A percentile compares a stretch with the other conserved stretches of the same genome.
phyloP scores from a whole-genome alignment of 2,888 invertebrate species.

The Tenthredo mesomela region DNA sequence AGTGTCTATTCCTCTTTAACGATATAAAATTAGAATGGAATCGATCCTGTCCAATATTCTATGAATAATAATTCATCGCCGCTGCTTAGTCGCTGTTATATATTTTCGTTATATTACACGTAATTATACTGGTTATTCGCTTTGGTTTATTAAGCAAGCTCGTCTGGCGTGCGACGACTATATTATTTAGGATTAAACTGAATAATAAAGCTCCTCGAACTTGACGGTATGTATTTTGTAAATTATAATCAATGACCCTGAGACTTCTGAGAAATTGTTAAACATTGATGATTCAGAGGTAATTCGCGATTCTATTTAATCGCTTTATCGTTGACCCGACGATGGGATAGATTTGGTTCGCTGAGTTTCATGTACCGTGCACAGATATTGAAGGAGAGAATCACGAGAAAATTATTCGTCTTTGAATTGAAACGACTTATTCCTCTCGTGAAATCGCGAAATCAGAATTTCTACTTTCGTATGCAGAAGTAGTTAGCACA shows the following conservation, averaged over 20 bases:
- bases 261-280: not conserved
- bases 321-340: not conserved
- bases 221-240: not conserved
- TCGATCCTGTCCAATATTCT: not conserved
- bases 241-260: not conserved
- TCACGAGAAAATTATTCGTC: not conserved
- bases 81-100: not conserved
- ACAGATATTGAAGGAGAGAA: not conserved
- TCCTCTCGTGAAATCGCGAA: not conserved
- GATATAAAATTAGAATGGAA: conserved; percentile 9
- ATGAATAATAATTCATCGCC: not conserved
- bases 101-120: not conserved
- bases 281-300: not conserved
- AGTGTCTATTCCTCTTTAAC: conserved; percentile 1
- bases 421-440: not conserved
- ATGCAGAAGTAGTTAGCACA: conserved; percentile 15
- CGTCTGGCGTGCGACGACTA: not conserved
- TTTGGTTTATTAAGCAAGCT: not conserved
- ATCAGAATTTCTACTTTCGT: not conserved
- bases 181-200: not conserved
- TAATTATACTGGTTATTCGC: not conserved
- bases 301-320: not conserved
- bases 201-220: not conserved
- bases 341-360: not conserved
- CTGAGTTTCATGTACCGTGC: not conserved